These are phyloP conservation scores for Anguilla rostrata DNA, from an alignment of 2,113 vertebrate genomes.

Conservation along the genomic window DNA sequence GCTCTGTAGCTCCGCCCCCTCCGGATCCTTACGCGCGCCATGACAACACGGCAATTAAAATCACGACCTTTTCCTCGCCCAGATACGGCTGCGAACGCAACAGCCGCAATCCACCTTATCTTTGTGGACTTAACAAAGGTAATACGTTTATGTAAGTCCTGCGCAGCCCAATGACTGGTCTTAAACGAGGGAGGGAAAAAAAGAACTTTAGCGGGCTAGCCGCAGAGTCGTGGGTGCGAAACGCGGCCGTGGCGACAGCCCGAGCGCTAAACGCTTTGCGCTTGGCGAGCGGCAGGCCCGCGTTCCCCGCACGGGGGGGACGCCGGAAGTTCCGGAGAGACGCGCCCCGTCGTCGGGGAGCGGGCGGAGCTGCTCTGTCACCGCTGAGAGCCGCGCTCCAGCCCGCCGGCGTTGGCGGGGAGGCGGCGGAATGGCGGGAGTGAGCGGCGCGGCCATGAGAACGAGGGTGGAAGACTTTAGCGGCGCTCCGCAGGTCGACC, in stretches of 20 bases:
- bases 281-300: no score
- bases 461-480: no score
- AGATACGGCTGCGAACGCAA: constrained; percentile 44
- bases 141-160: not conserved
- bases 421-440: not conserved
- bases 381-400: not conserved
- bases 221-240: not conserved
- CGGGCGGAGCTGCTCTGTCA: not conserved
- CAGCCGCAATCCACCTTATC: not conserved
- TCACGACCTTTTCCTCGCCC: constrained; percentile 46
- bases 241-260: not conserved
- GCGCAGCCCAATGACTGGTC: no score
- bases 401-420: not conserved
- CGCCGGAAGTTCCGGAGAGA: not conserved
- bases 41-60: not conserved
- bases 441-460: no score
- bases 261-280: not conserved
- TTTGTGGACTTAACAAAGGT: not conserved
- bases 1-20: constrained; percentile 34
- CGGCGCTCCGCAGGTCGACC: no score
- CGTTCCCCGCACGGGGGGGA: not conserved
- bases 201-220: not conserved
- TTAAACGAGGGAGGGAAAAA: not conserved
- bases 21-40: not conserved
- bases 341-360: not conserved